Conservation (phyloP, 2,888 invertebrate species). For the Poecilobothrus nobilitatus region DNA sequence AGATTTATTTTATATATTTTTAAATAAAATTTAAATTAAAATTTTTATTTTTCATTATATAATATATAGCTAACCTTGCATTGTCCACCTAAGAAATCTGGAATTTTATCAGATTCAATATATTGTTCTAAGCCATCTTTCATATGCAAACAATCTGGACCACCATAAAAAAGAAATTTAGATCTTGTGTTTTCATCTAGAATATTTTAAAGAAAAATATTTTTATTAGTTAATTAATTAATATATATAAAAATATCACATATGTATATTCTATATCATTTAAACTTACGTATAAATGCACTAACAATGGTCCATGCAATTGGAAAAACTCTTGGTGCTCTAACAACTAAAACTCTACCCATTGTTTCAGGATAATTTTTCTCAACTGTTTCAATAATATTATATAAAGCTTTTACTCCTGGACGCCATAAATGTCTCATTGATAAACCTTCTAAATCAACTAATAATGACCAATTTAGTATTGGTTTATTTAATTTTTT, state of each 20-base stretch:
- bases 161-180: conserved; percentile 87
- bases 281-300: conserved; percentile 71
- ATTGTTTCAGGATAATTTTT: conserved; percentile 94
- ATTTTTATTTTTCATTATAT: too few species aligned
- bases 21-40: too few species aligned
- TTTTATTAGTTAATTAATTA: conserved; percentile 7
- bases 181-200: conserved; percentile 84
- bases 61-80: conserved; percentile 55
- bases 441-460: conserved; percentile 88
- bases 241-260: not conserved
- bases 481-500: conserved; percentile 70
- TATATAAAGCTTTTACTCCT: conserved; percentile 64
- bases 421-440: conserved; percentile 95
- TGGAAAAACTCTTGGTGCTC: conserved; percentile 89
- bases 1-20: too few species aligned
- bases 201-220: conserved; percentile 19
- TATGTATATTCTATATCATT: too few species aligned
- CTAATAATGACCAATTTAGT: conserved; percentile 79
- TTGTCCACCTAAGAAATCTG: conserved; percentile 86
- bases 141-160: conserved; percentile 71
- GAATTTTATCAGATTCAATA: conserved; percentile 74
- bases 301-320: conserved; percentile 92
- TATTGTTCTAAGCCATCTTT: conserved; percentile 76
- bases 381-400: conserved; percentile 77
- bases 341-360: conserved; percentile 80